These are phyloP conservation scores for Rhadinocentrus ornatus DNA, from an alignment of 2,797 vertebrate genomes.

Conservation along the genomic window DNA sequence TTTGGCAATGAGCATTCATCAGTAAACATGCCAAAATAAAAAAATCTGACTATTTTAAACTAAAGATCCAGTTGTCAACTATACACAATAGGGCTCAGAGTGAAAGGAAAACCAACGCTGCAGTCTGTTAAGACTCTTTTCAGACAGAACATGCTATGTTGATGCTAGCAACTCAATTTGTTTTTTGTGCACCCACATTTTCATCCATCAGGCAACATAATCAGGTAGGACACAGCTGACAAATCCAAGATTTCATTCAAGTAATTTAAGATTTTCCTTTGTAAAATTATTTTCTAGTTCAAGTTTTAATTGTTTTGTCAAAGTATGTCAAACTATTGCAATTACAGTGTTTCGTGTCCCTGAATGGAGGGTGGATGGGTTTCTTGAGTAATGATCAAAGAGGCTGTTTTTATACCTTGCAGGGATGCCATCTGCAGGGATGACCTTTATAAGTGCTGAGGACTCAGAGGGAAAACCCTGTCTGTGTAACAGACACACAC, in stretches of 20 bases:
- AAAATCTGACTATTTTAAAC: constrained; percentile 26
- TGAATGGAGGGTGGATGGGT: background rate
- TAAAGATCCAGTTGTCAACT: constrained; percentile 27
- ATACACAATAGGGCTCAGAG: constrained; percentile 4
- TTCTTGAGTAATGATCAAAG: constrained; percentile 50
- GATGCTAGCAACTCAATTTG: background rate
- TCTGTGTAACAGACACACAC: constrained; percentile 39
- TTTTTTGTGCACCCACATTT: background rate
- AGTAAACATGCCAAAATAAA: constrained; percentile 45
- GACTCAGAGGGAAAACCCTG: constrained; percentile 60
- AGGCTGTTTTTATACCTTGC: constrained; percentile 41
- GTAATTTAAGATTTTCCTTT: background rate
- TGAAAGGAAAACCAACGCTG: constrained; percentile 19
- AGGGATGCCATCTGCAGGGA: constrained; percentile 64
- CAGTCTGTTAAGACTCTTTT: constrained; percentile 15
- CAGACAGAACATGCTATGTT: constrained; percentile 1
- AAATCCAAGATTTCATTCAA: background rate
- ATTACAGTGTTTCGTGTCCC: constrained; percentile 9
- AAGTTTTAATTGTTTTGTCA: constrained; percentile 5
- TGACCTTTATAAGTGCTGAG: constrained; percentile 62
- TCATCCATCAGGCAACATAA: background rate
- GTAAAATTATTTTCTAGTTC: background rate
- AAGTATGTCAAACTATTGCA: constrained; percentile 2
- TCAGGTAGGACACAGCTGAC: background rate
- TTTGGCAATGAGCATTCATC: constrained; percentile 48